Base-by-base conservation (phyloP, 1,140 invertebrate species). In the Pachyrhynchus sulphureomaculatus region DNA sequence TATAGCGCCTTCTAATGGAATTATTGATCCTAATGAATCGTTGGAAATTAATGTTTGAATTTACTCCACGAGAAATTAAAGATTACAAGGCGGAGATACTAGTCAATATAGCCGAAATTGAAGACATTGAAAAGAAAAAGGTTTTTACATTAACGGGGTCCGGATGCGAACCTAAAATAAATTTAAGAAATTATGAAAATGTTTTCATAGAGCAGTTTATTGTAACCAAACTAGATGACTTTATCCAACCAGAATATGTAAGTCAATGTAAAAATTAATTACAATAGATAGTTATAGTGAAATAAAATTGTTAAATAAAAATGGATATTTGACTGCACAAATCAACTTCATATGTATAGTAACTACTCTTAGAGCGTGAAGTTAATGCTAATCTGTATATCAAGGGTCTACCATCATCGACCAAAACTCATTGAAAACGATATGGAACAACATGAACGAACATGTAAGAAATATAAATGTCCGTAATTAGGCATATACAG, bases 171-270 rank as follows among this genome's bases (percentile, higher is more conserved):
- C 70, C 73, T 1, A 67, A 62, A 54, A 45, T 70, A 23, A 67
- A 70, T 53, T 70, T 73, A 20, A 33, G 51, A 10, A 60, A 72
- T 58, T 51, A 61, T 8, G 34, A 62, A 3, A 58, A 57, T 20
- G 67, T 75, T 13, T 75, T 75, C 54, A 61, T 51, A 29, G 64
- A 73, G 42, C 65, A 68, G 20, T 69, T 53, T 42, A 49, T 73
- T n/a, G 61, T 72, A 23, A 48, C 68, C 3, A 64, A 41, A 15
- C 21, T 55, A 10, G 47, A 48, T 12, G 69, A 71, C 39, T 67
- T 68, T 53, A 45, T 64, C 6, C 52, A 59, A 45, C 47, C 52
- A 8, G 49, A 66, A 56, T 48, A 68, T 48, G 69, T 71, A 67
- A 53, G 26, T 12, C n/a, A n/a, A n/a, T n/a, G n/a, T n/a, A n/a